Conservation (phyloP, 2,888 invertebrate species). For the Idaea straminata region DNA sequence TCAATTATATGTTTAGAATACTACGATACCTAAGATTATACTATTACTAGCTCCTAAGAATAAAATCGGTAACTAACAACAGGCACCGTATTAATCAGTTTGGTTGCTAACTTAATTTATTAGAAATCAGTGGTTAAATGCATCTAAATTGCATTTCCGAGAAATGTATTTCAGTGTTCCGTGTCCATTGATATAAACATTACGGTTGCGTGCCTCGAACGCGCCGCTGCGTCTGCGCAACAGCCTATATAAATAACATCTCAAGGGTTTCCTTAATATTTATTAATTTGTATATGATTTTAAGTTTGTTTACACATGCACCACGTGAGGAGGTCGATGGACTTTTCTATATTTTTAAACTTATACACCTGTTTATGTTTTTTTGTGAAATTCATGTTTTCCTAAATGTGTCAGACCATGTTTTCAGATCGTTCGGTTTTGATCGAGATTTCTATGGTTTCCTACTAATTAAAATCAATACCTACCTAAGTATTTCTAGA, state of each 20-base stretch:
- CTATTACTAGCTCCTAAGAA: too few relatives aligned
- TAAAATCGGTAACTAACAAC: too few relatives aligned
- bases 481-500: too few relatives aligned
- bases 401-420: conserved; percentile 21
- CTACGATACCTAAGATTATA: too few relatives aligned
- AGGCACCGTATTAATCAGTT: conserved; percentile 22
- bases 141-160: conserved; percentile 33
- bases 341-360: conserved; percentile 36
- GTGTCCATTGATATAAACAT: conserved; percentile 65
- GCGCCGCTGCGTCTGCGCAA: conserved; percentile 63
- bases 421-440: background rate
- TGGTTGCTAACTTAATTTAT: conserved; percentile 37
- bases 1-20: too few relatives aligned
- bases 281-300: conserved; percentile 69
- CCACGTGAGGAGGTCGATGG: conserved; percentile 67
- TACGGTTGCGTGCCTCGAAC: conserved; percentile 45
- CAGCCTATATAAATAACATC: conserved; percentile 70
- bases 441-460: background rate
- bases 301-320: conserved; percentile 65
- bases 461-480: background rate
- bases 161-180: conserved; percentile 47
- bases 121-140: conserved; percentile 33
- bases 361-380: conserved; percentile 44
- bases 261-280: conserved; percentile 74
- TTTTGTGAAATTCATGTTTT: conserved; percentile 44